phyloP scores from a whole-genome alignment of 2,113 vertebrate genomes.

The Pluvialis apricaria region DNA sequence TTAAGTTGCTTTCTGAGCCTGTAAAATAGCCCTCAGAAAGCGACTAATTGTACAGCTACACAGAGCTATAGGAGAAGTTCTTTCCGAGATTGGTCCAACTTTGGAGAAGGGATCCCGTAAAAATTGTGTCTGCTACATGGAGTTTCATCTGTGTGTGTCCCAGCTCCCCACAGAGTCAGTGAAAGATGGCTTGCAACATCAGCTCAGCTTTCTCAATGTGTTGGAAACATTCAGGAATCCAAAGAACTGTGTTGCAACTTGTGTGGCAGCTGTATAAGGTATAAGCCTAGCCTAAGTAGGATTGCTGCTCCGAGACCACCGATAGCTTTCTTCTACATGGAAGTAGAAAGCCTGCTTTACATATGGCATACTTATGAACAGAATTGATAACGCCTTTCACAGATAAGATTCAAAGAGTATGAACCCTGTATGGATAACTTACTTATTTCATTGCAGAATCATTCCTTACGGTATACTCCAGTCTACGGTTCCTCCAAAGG shows the following conservation, averaged over 20 bases:
- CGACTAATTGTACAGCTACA: background rate
- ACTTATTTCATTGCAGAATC: background rate
- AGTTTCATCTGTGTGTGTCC: background rate
- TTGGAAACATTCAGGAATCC: background rate
- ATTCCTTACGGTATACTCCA: background rate
- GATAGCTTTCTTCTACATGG: background rate
- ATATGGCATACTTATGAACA: accelerated
- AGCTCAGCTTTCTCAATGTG: background rate
- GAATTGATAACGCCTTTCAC: background rate
- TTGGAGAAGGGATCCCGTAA: background rate
- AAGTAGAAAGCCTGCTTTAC: background rate
- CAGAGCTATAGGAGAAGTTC: background rate
- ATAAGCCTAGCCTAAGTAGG: background rate
- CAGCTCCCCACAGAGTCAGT: background rate
- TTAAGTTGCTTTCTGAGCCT: background rate
- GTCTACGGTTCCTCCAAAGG: background rate
- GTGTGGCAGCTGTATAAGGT: background rate
- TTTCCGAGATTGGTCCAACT: background rate
- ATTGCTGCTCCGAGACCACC: accelerated
- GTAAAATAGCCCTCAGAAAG: background rate
- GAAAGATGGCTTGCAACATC: background rate
- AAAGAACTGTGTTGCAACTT: background rate
- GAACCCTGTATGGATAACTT: background rate
- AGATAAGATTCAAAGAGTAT: background rate
- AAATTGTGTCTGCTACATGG: background rate